Evolutionary conservation across 2,797 vertebrate genomes (phyloP), one percentile per base, ranked within the genome.

Genomic region (Microctenopoma steveboyesi): DNA sequence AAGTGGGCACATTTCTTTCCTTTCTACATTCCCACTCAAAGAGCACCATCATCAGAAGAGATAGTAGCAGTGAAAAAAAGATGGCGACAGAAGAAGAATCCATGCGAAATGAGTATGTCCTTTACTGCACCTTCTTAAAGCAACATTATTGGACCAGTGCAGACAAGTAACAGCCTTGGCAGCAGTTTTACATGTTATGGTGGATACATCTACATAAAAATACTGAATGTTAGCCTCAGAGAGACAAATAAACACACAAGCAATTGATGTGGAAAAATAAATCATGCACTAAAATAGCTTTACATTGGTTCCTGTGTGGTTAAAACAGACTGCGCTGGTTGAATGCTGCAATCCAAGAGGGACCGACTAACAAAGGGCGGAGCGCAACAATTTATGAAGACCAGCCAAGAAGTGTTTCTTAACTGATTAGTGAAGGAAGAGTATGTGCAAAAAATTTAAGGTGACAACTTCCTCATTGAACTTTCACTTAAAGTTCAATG

Each of bases 381-480:
- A 37, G 42, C 35, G 28, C 45, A 30, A 12, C 6, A 50, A 55
- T 69, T 54, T 62, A 45, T 33, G 28, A 30, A 25, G n/a, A 55
- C 18, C 76, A 58, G 59, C 42, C 49, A 49, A 66, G 30, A 48
- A 46, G 13, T 69, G 56, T 47, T 45, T n/a, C 42, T 51, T 65
- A 55, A 72, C 46, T 74, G 53, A 78, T 64, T 57, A 64, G 15
- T 64, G 35, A 73, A 68, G 51, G 69, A 69, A 69, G 10, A 43
- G 16, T 6, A 2, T 14, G 9, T 12, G 0, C 27, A 1, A 63
- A 68, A 72, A 65, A 72, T 72, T 69, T 74, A 64, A 82, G 61
- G 56, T n/a, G 4, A 72, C 61, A 48, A 57, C 48, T 48, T 56
- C 39, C 60, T 67, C 60, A 80, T 54, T 76, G 59, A 72, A 82